Evolutionary conservation across 2,888 invertebrate genomes (phyloP).

Genomic region (Micropterix aruncella): DNA sequence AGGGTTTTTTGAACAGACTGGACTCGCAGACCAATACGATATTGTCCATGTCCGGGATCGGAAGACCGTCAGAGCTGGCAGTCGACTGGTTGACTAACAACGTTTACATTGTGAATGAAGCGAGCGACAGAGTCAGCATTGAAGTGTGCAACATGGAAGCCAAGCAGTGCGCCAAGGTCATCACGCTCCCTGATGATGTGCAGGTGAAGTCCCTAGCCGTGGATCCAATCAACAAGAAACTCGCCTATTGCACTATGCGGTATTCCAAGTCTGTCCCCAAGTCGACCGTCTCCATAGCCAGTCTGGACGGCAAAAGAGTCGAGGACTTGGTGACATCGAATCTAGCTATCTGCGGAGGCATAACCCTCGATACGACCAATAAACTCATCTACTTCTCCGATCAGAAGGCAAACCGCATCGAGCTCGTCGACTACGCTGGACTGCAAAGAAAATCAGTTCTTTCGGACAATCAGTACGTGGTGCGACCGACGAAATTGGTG

Average conservation of each 20-base stretch:
- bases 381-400: constrained; percentile 66
- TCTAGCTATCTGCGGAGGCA: constrained; percentile 25
- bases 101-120: constrained; percentile 48
- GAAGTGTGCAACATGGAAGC: constrained; percentile 40
- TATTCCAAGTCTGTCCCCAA: constrained; percentile 24
- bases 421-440: constrained; percentile 34
- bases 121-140: constrained; percentile 21
- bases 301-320: constrained; percentile 32
- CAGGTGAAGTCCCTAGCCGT: constrained; percentile 41
- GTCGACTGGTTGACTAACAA: constrained; percentile 65
- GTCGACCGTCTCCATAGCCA: constrained; percentile 35
- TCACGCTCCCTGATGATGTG: constrained; percentile 31
- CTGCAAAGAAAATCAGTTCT: no score
- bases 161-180: constrained; percentile 39
- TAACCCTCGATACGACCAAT: constrained; percentile 36
- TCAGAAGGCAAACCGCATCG: constrained; percentile 36
- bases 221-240: constrained; percentile 41
- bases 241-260: constrained; percentile 45
- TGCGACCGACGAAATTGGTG: no score
- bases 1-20: no score
- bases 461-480: no score
- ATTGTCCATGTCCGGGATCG: no score
- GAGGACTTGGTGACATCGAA: constrained; percentile 24
- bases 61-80: constrained; percentile 27
- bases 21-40: no score